Conservation (phyloP, 2,888 invertebrate species). For the Ormyrus rosae region DNA sequence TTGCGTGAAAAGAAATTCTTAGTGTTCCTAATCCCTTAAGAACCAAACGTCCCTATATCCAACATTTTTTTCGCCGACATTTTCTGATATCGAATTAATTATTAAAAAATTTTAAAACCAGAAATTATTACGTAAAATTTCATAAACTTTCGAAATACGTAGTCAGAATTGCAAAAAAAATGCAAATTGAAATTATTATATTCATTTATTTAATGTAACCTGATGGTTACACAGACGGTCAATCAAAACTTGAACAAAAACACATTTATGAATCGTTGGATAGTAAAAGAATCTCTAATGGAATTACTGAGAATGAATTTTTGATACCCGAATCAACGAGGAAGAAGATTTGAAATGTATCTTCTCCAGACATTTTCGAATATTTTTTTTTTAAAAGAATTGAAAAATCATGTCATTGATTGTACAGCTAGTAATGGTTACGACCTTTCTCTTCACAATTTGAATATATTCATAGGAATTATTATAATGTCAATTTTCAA, state of each 20-base stretch:
- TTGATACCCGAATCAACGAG: constrained; percentile 39
- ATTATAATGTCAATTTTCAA: constrained; percentile 47
- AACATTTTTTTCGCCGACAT: too few relatives aligned
- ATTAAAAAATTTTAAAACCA: too few relatives aligned
- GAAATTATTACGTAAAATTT: too few relatives aligned
- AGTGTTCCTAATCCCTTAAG: too few relatives aligned
- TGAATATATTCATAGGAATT: constrained; percentile 45
- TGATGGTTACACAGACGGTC: constrained; percentile 46
- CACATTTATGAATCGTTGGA: constrained; percentile 48
- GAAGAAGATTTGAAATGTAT: constrained; percentile 35
- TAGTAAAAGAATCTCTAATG: constrained; percentile 45
- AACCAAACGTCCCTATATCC: too few relatives aligned
- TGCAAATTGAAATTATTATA: too few relatives aligned
- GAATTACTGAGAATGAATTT: constrained; percentile 35
- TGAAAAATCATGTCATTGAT: constrained; percentile 57
- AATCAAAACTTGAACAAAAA: constrained; percentile 49
- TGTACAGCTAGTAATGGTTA: constrained; percentile 50
- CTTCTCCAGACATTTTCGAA: constrained; percentile 53
- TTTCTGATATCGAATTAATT: too few relatives aligned
- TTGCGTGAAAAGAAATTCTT: too few relatives aligned
- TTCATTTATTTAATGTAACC: too few relatives aligned
- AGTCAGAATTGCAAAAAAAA: too few relatives aligned
- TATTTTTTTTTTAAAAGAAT: constrained; percentile 53
- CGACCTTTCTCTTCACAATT: constrained; percentile 41
- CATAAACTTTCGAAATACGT: too few relatives aligned